These are phyloP conservation scores for Lycodopsis pacificus DNA, from an alignment of 2,797 vertebrate genomes.

Conservation along the genomic window DNA sequence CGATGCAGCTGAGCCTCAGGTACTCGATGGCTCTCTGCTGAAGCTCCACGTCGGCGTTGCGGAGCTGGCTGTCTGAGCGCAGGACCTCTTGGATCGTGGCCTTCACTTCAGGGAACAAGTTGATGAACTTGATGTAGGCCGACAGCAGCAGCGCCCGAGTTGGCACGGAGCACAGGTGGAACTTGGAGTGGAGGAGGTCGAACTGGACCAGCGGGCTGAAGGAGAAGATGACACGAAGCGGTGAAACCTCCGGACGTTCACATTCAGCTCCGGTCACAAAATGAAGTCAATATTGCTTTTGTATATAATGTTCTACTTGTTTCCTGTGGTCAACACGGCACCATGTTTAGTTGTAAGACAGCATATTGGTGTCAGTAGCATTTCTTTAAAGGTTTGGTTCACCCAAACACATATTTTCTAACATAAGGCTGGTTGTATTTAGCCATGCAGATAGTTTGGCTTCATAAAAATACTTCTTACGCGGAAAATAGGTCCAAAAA, in stretches of 20 bases:
- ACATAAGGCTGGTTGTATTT: neutral
- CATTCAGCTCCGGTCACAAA: neutral
- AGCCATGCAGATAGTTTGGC: neutral
- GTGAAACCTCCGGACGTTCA: fast-evolving
- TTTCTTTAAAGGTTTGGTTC: constrained; percentile 3
- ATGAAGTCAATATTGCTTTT: neutral
- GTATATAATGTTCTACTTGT: neutral
- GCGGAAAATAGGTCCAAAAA: neutral
- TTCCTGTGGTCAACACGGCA: neutral
- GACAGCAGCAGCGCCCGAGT: constrained; percentile 92
- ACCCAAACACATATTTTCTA: neutral
- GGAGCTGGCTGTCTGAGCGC: constrained; percentile 92
- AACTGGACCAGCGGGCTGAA: constrained; percentile 92
- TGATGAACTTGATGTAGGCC: constrained; percentile 96
- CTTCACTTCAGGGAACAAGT: constrained; percentile 94
- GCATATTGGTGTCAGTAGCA: neutral
- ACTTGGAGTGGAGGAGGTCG: constrained; percentile 94
- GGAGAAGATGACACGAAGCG: neutral
- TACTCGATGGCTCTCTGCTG: constrained; percentile 95
- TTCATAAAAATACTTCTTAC: neutral
- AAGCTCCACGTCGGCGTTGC: constrained; percentile 93
- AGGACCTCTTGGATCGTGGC: constrained; percentile 93
- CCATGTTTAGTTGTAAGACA: neutral
- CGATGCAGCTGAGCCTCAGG: constrained; percentile 93
- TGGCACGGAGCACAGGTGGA: constrained; percentile 94